Percentiles rank a stretch among this genome's conserved stretches.
These are phyloP conservation scores for Phyllotreta striolata DNA, from an alignment of 2,888 invertebrate genomes.

Conservation along the genomic window DNA sequence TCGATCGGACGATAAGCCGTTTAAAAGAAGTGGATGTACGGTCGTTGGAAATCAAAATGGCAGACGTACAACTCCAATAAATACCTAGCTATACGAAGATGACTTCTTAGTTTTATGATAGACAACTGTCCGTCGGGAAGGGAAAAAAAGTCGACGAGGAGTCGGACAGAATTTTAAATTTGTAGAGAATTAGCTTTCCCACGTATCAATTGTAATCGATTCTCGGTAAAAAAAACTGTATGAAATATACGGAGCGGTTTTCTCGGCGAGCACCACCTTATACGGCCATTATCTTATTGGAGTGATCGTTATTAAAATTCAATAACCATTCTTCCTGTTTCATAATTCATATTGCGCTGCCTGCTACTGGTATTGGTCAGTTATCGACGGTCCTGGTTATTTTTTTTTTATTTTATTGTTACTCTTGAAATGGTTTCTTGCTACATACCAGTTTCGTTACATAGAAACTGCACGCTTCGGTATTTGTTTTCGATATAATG, in stretches of 20 bases:
- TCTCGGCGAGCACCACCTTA: conserved; percentile 36
- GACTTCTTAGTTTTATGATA: conserved; percentile 50
- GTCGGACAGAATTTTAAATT: conserved; percentile 53
- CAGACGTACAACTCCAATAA: conserved; percentile 50
- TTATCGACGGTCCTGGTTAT: conserved; percentile 13
- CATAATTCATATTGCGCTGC: conserved; percentile 51
- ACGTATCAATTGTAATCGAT: conserved; percentile 50
- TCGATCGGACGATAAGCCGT: conserved; percentile 25
- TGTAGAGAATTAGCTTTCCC: conserved; percentile 55
- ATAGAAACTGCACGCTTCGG: conserved; percentile 36
- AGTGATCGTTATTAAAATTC: conserved; percentile 46
- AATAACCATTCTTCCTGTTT: conserved; percentile 51
- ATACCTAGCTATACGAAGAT: conserved; percentile 49
- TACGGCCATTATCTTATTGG: conserved; percentile 39
- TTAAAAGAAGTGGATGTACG: conserved; percentile 41
- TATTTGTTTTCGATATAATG: conserved; percentile 34
- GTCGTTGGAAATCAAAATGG: conserved; percentile 47
- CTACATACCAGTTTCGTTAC: conserved; percentile 39
- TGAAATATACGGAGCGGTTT: conserved; percentile 42
- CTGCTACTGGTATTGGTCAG: conserved; percentile 42
- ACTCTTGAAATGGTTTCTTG: conserved; percentile 45
- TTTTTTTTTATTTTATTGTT: conserved; percentile 43
- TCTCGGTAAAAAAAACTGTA: conserved; percentile 43
- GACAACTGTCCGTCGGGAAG: conserved; percentile 38
- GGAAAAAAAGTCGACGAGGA: conserved; percentile 41